Evolutionary conservation across 2,797 vertebrate genomes (phyloP).

Genomic region (Philypnodon macrostomus): DNA sequence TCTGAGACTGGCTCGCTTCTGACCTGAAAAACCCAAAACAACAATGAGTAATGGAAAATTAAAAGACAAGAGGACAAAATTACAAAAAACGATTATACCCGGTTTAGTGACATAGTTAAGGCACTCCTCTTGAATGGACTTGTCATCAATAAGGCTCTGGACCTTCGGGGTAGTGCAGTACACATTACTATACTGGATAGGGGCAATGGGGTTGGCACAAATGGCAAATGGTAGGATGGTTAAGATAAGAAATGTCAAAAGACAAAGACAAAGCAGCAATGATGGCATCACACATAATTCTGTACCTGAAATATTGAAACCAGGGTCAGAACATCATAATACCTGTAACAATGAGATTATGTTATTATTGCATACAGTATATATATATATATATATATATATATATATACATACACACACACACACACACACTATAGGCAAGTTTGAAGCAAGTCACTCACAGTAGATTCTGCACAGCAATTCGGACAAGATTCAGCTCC

Average conservation of each 20-base stretch:
- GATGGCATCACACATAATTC: no score
- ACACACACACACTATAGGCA: no score
- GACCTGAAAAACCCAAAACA: slow-evolving; percentile 72
- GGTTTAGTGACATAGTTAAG: slow-evolving; percentile 89
- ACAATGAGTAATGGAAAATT: slow-evolving; percentile 2
- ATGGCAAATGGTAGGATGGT: no score
- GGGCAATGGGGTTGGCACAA: no score
- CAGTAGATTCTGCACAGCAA: slow-evolving; percentile 96
- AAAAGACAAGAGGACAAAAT: not conserved
- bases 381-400: no score
- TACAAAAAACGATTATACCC: slow-evolving; percentile 70
- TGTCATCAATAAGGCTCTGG: slow-evolving; percentile 93
- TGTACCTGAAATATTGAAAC: slow-evolving; percentile 95
- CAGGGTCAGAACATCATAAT: slow-evolving; percentile 91
- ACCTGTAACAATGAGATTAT: slow-evolving; percentile 73
- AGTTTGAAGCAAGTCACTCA: slow-evolving; percentile 79
- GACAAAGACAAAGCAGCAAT: no score
- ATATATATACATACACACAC: no score
- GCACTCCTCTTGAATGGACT: slow-evolving; percentile 94
- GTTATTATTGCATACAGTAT: no score
- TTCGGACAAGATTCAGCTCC: slow-evolving; percentile 95
- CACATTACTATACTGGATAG: slow-evolving; percentile 91
- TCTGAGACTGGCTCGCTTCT: slow-evolving; percentile 88
- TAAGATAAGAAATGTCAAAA: no score
- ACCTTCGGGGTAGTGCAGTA: slow-evolving; percentile 96